Percentiles rank a stretch among this genome's conserved stretches.
These are phyloP conservation scores for Whitmania pigra DNA, from an alignment of 1,140 invertebrate genomes.

Conservation along the genomic window DNA sequence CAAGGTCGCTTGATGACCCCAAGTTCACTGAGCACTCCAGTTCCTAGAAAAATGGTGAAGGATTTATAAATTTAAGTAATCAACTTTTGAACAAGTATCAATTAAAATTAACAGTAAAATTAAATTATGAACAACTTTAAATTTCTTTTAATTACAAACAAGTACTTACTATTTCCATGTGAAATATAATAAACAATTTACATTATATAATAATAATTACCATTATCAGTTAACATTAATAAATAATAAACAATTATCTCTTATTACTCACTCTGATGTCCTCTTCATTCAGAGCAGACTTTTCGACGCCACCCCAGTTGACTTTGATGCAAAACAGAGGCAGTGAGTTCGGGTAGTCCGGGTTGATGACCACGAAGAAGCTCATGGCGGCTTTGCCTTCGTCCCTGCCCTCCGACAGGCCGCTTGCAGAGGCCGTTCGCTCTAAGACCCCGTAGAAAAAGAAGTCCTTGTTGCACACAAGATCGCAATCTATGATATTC, in stretches of 20 bases:
- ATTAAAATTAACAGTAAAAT: too few relatives aligned
- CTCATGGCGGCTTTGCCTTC: background rate
- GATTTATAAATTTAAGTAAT: too few relatives aligned
- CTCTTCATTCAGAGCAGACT: background rate
- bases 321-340: background rate
- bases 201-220: too few relatives aligned
- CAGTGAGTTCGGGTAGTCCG: background rate
- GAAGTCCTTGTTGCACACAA: slow-evolving; percentile 2
- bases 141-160: too few relatives aligned
- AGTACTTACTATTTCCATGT: too few relatives aligned
- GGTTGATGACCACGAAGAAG: background rate
- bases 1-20: background rate
- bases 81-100: too few relatives aligned
- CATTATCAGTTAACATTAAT: too few relatives aligned
- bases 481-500: background rate
- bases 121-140: too few relatives aligned
- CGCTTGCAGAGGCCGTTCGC: background rate
- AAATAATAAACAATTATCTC: too few relatives aligned
- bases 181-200: too few relatives aligned
- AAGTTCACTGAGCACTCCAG: background rate
- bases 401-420: background rate
- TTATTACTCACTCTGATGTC: background rate
- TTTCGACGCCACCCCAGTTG: background rate
- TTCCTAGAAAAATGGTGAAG: background rate
- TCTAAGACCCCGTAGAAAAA: background rate